Evolutionary conservation across 1,140 invertebrate genomes (phyloP).

Genomic region (Belonocnema kinseyi): DNA sequence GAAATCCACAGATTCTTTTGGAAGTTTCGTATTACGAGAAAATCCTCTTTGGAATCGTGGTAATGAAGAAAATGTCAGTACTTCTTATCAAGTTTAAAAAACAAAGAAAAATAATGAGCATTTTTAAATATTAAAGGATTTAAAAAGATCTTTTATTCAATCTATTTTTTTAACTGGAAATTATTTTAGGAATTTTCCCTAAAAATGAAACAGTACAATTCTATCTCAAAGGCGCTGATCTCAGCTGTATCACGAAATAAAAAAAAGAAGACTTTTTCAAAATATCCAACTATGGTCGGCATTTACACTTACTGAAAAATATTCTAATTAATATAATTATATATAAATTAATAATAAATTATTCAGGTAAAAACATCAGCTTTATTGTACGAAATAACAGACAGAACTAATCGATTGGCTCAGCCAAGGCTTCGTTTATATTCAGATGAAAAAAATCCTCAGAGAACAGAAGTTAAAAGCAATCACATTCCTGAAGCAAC

Average conservation of each 20-base stretch:
- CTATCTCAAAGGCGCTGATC: background rate
- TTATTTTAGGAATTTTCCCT: background rate
- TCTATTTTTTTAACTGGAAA: too few species aligned
- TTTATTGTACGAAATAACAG: conserved; percentile 48
- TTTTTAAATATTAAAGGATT: background rate
- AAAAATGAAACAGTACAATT: background rate
- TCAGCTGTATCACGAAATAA: background rate
- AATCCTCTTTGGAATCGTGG: background rate
- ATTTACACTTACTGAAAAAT: background rate
- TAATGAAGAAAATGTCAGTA: conserved; percentile 5
- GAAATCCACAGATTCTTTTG: conserved; percentile 17
- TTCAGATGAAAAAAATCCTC: background rate
- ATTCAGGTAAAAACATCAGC: conserved; percentile 44
- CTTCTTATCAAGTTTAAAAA: background rate
- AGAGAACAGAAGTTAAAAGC: background rate
- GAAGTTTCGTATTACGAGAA: background rate
- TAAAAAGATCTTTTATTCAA: too few species aligned
- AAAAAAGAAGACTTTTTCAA: background rate
- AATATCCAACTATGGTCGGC: background rate
- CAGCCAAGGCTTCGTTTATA: conserved; percentile 32
- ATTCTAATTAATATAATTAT: background rate
- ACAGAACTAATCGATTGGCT: conserved; percentile 44
- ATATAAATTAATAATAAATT: background rate
- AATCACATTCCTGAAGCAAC: conserved; percentile 27
- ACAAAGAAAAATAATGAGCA: background rate